phyloP scores from a whole-genome alignment of 2,888 invertebrate species.

The Athrips mouffetella region DNA sequence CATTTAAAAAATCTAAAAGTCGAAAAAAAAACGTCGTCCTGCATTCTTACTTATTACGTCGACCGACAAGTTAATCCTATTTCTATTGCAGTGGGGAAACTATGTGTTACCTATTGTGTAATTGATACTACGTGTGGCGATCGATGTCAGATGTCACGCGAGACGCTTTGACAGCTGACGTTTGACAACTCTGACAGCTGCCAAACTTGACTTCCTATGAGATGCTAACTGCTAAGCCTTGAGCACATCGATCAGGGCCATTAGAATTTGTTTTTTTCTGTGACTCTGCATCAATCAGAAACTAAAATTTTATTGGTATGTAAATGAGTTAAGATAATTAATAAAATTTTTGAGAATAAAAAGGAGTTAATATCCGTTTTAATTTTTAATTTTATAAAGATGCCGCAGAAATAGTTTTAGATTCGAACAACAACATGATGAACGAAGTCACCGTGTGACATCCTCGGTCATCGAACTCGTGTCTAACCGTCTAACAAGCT shows the following conservation, averaged over 20 bases:
- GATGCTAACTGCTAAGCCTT: not conserved
- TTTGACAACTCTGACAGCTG: constrained; percentile 13
- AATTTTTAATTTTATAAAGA: too few relatives aligned
- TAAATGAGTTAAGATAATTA: too few relatives aligned
- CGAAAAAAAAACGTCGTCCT: too few relatives aligned
- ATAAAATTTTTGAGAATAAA: too few relatives aligned
- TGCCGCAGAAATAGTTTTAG: constrained; percentile 1
- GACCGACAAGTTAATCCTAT: constrained; percentile 30
- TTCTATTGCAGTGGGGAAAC: constrained; percentile 46
- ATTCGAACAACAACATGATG: constrained; percentile 11
- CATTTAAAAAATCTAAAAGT: too few relatives aligned
- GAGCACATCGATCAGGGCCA: not conserved
- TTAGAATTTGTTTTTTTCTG: too few relatives aligned
- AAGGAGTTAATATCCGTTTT: too few relatives aligned
- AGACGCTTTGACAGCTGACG: constrained; percentile 12
- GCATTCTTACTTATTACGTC: too few relatives aligned
- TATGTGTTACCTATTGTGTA: constrained; percentile 54
- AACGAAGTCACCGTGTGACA: constrained; percentile 29
- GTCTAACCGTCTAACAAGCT: constrained; percentile 62
- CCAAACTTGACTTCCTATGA: constrained; percentile 6
- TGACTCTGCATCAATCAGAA: too few relatives aligned
- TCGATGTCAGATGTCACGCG: constrained; percentile 25
- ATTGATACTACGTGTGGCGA: constrained; percentile 47
- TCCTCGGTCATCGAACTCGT: constrained; percentile 29
- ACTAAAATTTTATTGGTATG: too few relatives aligned